Evolutionary conservation across 2,888 invertebrate genomes (phyloP), one percentile per base, ranked within the genome.

Genomic region (Bedellia somnulentella): DNA sequence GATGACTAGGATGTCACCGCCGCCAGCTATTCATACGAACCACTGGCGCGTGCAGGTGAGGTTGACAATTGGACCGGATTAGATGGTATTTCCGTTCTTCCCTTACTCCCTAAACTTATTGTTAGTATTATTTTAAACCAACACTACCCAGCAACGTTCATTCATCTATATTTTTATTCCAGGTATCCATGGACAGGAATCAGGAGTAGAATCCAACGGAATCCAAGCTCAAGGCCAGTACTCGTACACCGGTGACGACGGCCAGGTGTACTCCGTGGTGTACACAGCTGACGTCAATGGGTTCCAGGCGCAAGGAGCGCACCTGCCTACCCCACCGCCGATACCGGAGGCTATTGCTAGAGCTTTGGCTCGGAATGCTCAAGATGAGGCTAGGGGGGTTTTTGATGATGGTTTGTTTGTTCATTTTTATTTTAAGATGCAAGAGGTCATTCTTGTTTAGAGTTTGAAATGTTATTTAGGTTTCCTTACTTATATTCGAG

Each of bases 241-340:
- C 57, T 70, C 79, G 0, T 82, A 81, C 57, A 79, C 79, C 2
- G 79, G 80, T 2, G 81, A 81, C 4, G 82, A 82, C 32, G 82
- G 81, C 2, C 78, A 77, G 43, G 61, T 73, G 2, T 78, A 79
- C 56, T 71, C 2, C 77, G 62, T 81, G 33, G 62, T 61, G 31
- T 73, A 75, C 40, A 71, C 64, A 0, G 73, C 73, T 37, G 73
- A 51, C 24, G 53, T 42, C 38, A 66, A 71, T 41, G 73, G 73
- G 1, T 81, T 79, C 66, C 49, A 73, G 36, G 63, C 80, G 0
- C 57, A 64, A 24, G 81, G 81, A 0, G 75, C 76, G 2, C 81
- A 81, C 42, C 41, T 82, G 1, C 81, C 81, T 1, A 80, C 80
- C 1, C 66, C 81, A 0, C 81, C 81, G 1, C 81, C 81, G 1